These are phyloP conservation scores for Eilema depressum DNA, from an alignment of 2,888 invertebrate genomes.

Conservation along the genomic window DNA sequence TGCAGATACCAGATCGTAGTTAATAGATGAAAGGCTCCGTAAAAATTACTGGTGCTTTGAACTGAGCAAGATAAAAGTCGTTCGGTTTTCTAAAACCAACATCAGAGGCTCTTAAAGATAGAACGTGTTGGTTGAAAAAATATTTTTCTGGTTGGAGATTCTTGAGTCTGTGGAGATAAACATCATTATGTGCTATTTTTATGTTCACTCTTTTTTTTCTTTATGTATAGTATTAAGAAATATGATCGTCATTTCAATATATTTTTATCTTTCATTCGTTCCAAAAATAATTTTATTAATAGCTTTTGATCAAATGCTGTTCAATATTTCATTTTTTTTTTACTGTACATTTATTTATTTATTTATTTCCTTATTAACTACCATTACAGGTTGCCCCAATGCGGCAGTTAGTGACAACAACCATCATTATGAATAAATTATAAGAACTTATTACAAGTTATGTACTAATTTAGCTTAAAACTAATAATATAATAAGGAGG, in stretches of 20 bases:
- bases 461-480: too few species aligned
- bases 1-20: constrained; percentile 28
- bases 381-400: too few species aligned
- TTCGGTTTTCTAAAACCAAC: constrained; percentile 25
- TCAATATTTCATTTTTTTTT: too few species aligned
- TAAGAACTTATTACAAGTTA: too few species aligned
- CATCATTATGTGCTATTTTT: not conserved
- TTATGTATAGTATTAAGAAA: not conserved
- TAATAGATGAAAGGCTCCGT: constrained; percentile 44
- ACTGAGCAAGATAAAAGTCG: constrained; percentile 36
- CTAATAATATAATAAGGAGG: too few species aligned
- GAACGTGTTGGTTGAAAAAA: constrained; percentile 14
- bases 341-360: too few species aligned
- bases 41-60: constrained; percentile 33
- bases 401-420: too few species aligned
- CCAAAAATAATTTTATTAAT: too few species aligned
- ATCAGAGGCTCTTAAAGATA: constrained; percentile 11
- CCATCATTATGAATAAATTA: too few species aligned
- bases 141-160: not conserved
- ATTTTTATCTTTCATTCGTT: too few species aligned
- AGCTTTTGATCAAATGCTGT: too few species aligned
- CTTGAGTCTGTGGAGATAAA: not conserved
- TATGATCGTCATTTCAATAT: not conserved
- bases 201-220: not conserved
- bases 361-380: too few species aligned